phyloP scores from a whole-genome alignment of 92 coral and sea anemone genomes.

The Porites rus region DNA sequence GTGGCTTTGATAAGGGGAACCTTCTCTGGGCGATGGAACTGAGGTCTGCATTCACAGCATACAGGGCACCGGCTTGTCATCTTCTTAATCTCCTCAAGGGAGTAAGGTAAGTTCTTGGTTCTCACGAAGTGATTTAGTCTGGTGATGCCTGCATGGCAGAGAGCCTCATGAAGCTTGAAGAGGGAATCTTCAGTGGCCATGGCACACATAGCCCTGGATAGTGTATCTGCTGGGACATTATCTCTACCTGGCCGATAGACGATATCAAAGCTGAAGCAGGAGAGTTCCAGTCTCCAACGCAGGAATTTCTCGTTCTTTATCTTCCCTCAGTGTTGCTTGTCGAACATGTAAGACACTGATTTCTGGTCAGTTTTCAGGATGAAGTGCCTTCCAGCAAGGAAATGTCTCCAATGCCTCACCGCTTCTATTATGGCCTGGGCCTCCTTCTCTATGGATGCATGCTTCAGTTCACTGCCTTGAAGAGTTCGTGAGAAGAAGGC shows the following conservation, averaged over 20 bases:
- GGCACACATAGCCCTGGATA: conserved; percentile 40
- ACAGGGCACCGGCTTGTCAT: no score
- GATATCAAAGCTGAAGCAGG: conserved; percentile 65
- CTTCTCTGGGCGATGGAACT: no score
- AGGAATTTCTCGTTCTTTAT: conserved; percentile 52
- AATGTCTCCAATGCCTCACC: conserved; percentile 62
- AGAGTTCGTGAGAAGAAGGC: conserved; percentile 36
- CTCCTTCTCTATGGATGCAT: conserved; percentile 50
- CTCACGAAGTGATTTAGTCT: no score
- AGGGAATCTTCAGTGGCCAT: no score
- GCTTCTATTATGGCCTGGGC: conserved; percentile 61
- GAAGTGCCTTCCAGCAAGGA: conserved; percentile 51
- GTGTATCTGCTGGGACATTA: conserved; percentile 59
- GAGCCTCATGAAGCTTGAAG: no score
- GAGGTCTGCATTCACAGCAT: no score
- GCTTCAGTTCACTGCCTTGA: neutral
- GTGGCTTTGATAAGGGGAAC: no score
- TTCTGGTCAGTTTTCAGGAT: conserved; percentile 34
- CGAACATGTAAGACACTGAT: conserved; percentile 31
- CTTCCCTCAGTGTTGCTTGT: conserved; percentile 44
- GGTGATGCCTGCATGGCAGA: no score
- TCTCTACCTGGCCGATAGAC: conserved; percentile 63
- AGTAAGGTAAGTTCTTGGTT: no score
- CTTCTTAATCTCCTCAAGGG: no score
- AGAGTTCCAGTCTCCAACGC: conserved; percentile 40